Evolutionary conservation across 1,140 invertebrate species (phyloP), one percentile per base, ranked within the genome.

Genomic region (Drosophila equinoxialis): DNA sequence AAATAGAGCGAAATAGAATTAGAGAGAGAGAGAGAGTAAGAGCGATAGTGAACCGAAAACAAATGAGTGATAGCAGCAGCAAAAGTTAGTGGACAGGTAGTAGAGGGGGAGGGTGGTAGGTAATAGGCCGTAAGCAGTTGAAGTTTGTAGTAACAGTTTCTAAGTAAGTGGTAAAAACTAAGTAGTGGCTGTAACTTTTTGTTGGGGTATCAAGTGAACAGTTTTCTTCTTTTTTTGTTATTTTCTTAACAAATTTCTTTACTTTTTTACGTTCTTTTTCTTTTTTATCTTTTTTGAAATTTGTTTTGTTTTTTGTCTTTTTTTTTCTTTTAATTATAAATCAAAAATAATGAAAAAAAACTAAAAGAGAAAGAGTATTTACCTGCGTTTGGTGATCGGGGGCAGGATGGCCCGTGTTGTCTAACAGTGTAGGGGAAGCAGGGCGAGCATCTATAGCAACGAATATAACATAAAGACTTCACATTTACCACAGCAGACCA

Each of bases 401-500:
- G 91, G 91, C 91, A 92, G 91, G 91, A 84, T 91, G 91, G 91
- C 91, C 91, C 91, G 91, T 92, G 91, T 92, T 92, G 91, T 92
- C 91, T 92, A 92, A 92, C 91, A 92, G 91, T 92, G 91, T 92
- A 92, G 91, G 91, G 91, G 91, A 92, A 92, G 91, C 90, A 92
- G 91, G 91, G 91, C 91, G 91, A 92, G 91, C 91, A 92, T 92
- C 91, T 92, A 91, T 91, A 94, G 93, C 93, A 94, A 94, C 93
- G 93, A 93, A 94, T 93, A 94, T 93, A 94, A 94, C 93, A 94
- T 93, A 93, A 93, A 93, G 93, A 92, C 91, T 92, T 91, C 91
- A 92, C 91, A 92, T 92, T 92, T 92, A 92, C 91, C 91, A 92
- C 91, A 92, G 91, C 91, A 92, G 91, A 92, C 91, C 91, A 92